Conservation (phyloP, 2,797 vertebrate species). For the Sebastes oblongus region DNA sequence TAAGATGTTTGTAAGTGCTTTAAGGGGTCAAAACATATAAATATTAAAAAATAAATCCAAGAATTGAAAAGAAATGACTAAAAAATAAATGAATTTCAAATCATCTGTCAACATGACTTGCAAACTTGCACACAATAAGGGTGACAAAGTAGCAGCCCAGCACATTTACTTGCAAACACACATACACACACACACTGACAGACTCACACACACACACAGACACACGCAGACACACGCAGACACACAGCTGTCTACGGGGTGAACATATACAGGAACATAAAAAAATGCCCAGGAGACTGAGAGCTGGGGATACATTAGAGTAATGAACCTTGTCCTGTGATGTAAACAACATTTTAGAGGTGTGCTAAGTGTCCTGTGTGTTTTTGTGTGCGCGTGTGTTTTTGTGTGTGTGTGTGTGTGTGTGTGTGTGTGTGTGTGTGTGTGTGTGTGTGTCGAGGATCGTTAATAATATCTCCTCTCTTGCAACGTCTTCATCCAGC, state of each 20-base stretch:
- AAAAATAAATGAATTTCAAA: background rate
- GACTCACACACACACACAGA: background rate
- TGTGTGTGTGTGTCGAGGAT: conserved; percentile 17
- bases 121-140: background rate
- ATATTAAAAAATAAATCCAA: background rate
- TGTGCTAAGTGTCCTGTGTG: background rate
- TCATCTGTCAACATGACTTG: background rate
- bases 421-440: background rate
- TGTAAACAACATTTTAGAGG: conserved; percentile 67
- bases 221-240: background rate
- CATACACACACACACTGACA: background rate
- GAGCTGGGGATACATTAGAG: conserved; percentile 51
- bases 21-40: background rate
- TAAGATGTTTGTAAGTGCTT: background rate
- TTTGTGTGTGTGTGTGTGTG: background rate
- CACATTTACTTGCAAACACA: background rate
- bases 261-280: conserved; percentile 42
- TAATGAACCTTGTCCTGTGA: conserved; percentile 62
- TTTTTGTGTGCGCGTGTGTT: background rate
- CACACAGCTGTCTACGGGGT: background rate
- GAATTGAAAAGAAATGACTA: background rate
- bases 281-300: conserved; percentile 45
- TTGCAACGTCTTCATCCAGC: conserved; percentile 47
- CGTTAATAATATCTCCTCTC: conserved; percentile 44
- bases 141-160: background rate